A percentile compares a stretch with the other conserved stretches of the same genome.
These are phyloP conservation scores for Rousettus madagascariensis DNA, from an alignment of 2,797 vertebrate species.

Conservation along the genomic window DNA sequence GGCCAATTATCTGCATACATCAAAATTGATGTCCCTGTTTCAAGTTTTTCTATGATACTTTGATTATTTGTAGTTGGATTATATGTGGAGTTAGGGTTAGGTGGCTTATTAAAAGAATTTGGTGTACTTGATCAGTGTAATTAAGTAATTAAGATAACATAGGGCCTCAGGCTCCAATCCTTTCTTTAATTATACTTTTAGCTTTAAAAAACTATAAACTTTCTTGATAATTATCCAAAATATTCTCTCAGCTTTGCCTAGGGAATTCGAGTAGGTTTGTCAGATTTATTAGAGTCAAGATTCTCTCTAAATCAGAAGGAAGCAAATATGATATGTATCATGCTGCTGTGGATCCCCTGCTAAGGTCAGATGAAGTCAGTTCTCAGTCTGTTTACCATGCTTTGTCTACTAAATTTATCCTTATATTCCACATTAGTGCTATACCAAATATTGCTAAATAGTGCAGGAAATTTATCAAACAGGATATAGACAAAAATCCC, in stretches of 20 bases:
- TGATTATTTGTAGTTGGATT: constrained; percentile 16
- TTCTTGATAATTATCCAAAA: constrained; percentile 16
- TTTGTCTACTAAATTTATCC: not conserved
- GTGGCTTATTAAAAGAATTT: constrained; percentile 15
- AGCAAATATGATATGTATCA: not conserved
- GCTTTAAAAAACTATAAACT: constrained; percentile 29
- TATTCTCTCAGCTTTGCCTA: constrained; percentile 32
- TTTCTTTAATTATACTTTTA: constrained; percentile 47
- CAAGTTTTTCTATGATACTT: not conserved
- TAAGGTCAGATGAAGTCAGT: not conserved
- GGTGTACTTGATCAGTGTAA: not conserved
- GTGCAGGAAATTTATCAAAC: constrained; percentile 28
- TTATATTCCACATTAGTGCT: not conserved
- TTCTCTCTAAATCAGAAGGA: not conserved
- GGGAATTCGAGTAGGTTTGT: constrained; percentile 19
- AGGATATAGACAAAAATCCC: not conserved
- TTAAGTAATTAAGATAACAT: constrained; percentile 45
- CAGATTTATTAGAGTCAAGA: constrained; percentile 1
- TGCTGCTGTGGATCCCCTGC: not conserved
- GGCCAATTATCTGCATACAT: not conserved
- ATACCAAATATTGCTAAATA: not conserved
- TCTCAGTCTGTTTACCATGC: not conserved
- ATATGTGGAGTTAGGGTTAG: not conserved
- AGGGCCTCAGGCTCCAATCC: not conserved
- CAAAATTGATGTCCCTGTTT: not conserved